phyloP scores from a whole-genome alignment of 2,888 invertebrate genomes.

The Cantharis lateralis region DNA sequence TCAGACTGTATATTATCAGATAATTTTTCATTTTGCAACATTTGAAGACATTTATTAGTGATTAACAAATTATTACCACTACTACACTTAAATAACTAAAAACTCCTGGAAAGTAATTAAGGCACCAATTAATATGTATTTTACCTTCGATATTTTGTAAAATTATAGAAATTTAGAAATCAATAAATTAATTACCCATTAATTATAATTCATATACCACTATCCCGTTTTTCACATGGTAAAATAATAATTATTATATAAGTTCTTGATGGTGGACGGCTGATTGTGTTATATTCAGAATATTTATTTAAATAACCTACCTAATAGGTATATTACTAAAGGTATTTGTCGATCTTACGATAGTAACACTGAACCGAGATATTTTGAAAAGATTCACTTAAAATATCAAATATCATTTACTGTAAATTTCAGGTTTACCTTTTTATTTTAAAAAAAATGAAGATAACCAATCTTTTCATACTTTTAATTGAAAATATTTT shows the following conservation, averaged over 20 bases:
- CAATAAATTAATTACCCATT: background rate
- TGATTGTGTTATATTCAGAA: background rate
- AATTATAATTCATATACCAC: background rate
- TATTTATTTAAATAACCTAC: too few relatives aligned
- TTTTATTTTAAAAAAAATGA: too few relatives aligned
- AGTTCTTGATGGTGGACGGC: background rate
- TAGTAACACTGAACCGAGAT: too few relatives aligned
- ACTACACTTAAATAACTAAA: background rate
- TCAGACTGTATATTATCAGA: background rate
- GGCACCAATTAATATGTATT: background rate
- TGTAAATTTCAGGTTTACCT: too few relatives aligned
- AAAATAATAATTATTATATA: background rate
- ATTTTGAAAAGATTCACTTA: too few relatives aligned
- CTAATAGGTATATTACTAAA: too few relatives aligned
- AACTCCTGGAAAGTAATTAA: background rate
- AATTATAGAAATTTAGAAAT: background rate
- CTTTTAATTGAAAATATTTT: too few relatives aligned
- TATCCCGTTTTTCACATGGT: background rate
- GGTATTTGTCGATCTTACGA: too few relatives aligned
- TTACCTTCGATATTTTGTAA: background rate
- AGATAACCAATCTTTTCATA: too few relatives aligned
- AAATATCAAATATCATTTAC: too few relatives aligned
- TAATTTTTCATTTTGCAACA: background rate
- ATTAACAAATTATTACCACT: background rate
- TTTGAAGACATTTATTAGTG: background rate